Evolutionary conservation across 2,888 invertebrate genomes (phyloP).

Genomic region (Orthonychiurus folsomi): DNA sequence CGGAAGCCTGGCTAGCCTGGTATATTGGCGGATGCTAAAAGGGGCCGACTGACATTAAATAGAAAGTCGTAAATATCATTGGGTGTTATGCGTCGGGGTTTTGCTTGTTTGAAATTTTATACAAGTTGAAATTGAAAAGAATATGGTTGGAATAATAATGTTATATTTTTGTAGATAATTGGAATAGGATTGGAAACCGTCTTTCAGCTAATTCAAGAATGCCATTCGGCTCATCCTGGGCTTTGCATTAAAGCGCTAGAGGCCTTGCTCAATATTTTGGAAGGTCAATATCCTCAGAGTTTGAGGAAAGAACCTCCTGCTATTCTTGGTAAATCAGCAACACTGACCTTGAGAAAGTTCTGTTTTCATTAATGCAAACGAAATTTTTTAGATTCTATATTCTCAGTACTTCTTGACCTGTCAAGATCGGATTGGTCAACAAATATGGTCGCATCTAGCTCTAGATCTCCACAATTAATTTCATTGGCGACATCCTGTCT

Average conservation of each 20-base stretch:
- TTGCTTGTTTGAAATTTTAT: no score
- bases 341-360: not conserved
- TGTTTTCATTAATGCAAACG: constrained; percentile 9
- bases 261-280: constrained; percentile 81
- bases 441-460: constrained; percentile 50
- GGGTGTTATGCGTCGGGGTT: no score
- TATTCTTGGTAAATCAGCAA: constrained; percentile 53
- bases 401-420: constrained; percentile 30
- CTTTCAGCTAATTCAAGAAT: constrained; percentile 82
- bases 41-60: no score
- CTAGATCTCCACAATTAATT: constrained; percentile 62
- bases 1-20: no score
- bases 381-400: constrained; percentile 33
- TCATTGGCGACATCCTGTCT: constrained; percentile 86
- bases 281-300: constrained; percentile 80
- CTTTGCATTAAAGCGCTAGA: constrained; percentile 80
- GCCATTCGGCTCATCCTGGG: constrained; percentile 67
- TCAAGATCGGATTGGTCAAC: constrained; percentile 45
- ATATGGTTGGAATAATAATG: no score
- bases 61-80: not conserved
- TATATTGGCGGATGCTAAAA: no score
- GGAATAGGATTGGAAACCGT: constrained; percentile 75
- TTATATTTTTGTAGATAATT: constrained; percentile 52
- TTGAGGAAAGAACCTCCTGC: constrained; percentile 70
- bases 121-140: constrained; percentile 8